phyloP scores from a whole-genome alignment of 2,888 invertebrate species.

The Leptinotarsa juncta region DNA sequence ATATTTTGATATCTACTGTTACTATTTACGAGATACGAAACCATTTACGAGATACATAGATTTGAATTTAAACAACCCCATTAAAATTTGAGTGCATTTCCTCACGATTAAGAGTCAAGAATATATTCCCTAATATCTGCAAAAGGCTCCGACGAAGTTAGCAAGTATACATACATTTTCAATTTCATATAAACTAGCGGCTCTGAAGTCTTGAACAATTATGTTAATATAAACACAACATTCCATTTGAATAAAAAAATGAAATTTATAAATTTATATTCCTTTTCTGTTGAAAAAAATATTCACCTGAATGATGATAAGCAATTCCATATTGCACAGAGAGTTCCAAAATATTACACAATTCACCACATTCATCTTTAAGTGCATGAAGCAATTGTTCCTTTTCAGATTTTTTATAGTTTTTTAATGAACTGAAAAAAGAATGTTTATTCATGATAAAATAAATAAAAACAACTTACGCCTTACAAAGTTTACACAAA shows the following conservation, averaged over 20 bases:
- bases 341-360: slow-evolving; percentile 75
- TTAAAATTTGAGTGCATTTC: no score
- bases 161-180: no score
- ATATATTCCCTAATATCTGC: no score
- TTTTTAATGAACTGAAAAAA: slow-evolving; percentile 67
- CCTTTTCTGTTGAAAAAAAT: neutral
- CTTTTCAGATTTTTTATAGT: slow-evolving; percentile 72
- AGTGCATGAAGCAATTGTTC: slow-evolving; percentile 72
- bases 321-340: slow-evolving; percentile 86
- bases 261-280: neutral
- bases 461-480: slow-evolving; percentile 47
- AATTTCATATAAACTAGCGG: no score
- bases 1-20: no score
- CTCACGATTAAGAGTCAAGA: no score
- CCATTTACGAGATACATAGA: no score
- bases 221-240: neutral
- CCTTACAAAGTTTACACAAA: slow-evolving; percentile 73
- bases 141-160: no score
- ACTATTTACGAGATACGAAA: no score
- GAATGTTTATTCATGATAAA: slow-evolving; percentile 10
- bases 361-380: slow-evolving; percentile 71
- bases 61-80: no score
- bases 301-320: slow-evolving; percentile 86
- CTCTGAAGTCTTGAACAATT: no score
- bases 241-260: neutral